phyloP scores from a whole-genome alignment of 1,140 invertebrate species.

The Zaprionus capensis region DNA sequence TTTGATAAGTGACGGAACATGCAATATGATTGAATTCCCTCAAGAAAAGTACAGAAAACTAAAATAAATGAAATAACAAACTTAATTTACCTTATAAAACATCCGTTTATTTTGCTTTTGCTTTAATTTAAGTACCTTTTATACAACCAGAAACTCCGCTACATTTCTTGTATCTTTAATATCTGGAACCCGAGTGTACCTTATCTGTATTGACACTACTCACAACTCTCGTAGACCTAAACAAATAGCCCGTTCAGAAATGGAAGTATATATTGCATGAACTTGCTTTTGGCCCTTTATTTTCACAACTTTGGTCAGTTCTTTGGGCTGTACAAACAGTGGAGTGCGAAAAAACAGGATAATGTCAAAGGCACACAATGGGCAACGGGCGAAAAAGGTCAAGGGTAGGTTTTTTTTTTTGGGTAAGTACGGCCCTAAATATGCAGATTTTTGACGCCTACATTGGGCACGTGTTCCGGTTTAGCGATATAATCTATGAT shows the following conservation, averaged over 20 bases:
- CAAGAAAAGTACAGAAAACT: neutral
- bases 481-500: slow-evolving; percentile 23
- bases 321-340: slow-evolving; percentile 29
- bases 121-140: too few relatives aligned
- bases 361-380: slow-evolving; percentile 52
- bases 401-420: slow-evolving; percentile 10
- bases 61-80: neutral
- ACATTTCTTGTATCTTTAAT: too few relatives aligned
- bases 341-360: slow-evolving; percentile 60
- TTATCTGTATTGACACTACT: too few relatives aligned
- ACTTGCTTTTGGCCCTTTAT: slow-evolving; percentile 11
- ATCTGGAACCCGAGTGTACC: too few relatives aligned
- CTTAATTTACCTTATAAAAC: too few relatives aligned
- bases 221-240: slow-evolving; percentile 38
- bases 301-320: slow-evolving; percentile 14
- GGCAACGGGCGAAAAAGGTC: slow-evolving; percentile 43
- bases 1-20: neutral
- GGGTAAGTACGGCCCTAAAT: neutral
- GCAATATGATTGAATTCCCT: slow-evolving; percentile 11
- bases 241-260: slow-evolving; percentile 43
- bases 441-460: slow-evolving; percentile 12
- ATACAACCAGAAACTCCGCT: too few relatives aligned
- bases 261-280: slow-evolving; percentile 10
- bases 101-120: too few relatives aligned
- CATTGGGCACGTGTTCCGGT: neutral